Base-by-base conservation (phyloP, 2,113 vertebrate genomes). In the Pollimyrus isidori region DNA sequence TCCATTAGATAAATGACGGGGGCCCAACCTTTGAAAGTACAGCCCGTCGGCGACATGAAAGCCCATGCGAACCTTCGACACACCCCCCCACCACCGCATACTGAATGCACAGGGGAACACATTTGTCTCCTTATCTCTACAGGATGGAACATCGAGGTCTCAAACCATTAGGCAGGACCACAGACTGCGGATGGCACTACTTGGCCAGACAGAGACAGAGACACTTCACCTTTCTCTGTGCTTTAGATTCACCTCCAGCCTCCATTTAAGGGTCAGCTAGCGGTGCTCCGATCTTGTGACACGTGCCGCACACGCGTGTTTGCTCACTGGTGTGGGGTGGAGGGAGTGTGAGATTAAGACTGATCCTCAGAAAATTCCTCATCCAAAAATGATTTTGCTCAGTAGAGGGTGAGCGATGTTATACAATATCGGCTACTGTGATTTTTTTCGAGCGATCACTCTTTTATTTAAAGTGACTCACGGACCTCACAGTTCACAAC, bases 21-120 rank as follows among this genome's bases (percentile, higher is more conserved):
- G 93, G 94, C 93, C 93, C 92, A 94, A 65, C 91, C 95, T 96
- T 96, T 96, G 95, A 96, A 95, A 92, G 91, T 91, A 91, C 92
- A 92, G 94, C 88, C 84, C 45, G 90, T 91, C 91, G 92, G 92
- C 89, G 93, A 91, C 91, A 91, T 93, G 90, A 93, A 93, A 93
- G 92, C 48, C 80, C 52, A 88, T 26, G 49, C 7, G 48, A n/a
- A 48, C 45, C 42, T 7, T 15, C 49, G n/a, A 49, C 80, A 89
- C 48, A 23, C 86, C 48, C 84, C 2, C 30, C 88, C 49, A 2
- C 62, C 69, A 39, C 30, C 62, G 19, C 73, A 76, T 15, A 39
- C 69, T 39, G 87, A 89, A 86, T 89, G 89, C 88, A 88, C 52
- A 86, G 91, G 91, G 91, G 92, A 90, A 89, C 87, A 87, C 73